Conservation (phyloP, 2,113 vertebrate species). For the Ceuthmochares aereus region DNA sequence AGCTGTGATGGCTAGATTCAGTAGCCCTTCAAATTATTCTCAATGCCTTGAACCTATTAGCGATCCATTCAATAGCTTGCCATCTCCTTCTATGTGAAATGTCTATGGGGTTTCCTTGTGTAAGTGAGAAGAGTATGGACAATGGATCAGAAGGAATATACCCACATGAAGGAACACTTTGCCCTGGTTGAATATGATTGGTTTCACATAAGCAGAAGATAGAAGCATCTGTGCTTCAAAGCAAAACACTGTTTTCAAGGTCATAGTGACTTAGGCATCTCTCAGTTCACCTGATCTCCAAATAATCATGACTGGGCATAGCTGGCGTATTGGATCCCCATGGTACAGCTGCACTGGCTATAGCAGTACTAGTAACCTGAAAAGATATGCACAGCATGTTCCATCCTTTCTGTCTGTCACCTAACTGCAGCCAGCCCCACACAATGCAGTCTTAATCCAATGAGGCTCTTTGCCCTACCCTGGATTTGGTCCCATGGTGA, state of each 20-base stretch:
- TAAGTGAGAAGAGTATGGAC: background rate
- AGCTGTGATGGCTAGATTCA: background rate
- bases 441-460: background rate
- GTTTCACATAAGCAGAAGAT: background rate
- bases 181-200: background rate
- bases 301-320: background rate
- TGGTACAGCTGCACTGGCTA: background rate
- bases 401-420: background rate
- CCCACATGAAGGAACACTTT: background rate
- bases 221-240: background rate
- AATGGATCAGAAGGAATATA: background rate
- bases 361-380: background rate
- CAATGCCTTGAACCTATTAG: background rate
- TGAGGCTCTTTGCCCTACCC: background rate
- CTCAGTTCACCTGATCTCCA: background rate
- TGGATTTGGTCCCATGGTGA: background rate
- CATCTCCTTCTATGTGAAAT: background rate
- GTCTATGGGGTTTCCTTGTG: background rate
- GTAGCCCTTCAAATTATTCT: background rate
- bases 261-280: background rate
- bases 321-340: background rate
- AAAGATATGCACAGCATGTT: background rate
- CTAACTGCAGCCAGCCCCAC: background rate
- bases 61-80: background rate
- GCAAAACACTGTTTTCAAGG: background rate